Base-by-base conservation (phyloP, 1,140 invertebrate genomes). In the Eulimnadia texana region DNA sequence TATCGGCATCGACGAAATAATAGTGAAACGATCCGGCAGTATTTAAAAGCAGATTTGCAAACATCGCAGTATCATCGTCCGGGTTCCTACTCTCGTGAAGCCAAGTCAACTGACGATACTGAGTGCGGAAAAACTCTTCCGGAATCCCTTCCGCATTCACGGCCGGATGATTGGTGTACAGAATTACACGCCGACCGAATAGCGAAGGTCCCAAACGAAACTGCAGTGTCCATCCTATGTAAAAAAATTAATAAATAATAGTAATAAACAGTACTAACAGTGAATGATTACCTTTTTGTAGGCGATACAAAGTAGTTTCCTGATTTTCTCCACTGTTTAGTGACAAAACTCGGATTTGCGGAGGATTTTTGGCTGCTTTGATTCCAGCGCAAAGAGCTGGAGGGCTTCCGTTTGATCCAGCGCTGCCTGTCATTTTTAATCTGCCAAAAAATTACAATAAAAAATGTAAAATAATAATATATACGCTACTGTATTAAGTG, bases 151-250 rank as follows among this genome's bases (percentile, higher is more conserved):
- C 47, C 9, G 25, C 61, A 24, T 55, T 24, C 2, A 23, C 33
- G 13, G 49, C n/a, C 20, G 90, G 89, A 74, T 90, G 86, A 72
- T 94, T 94, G 51, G 82, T 85, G 68, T 86, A 92, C 28, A 95
- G 70, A 58, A 81, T 77, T 6, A 93, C 83, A 65, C 80, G 79
- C 24, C 81, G 78, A 0, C 89, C 89, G 68, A 90, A 80, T 28
- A 95, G 76, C 13, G 85, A 84, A n/a, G 89, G 82, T 22, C 88
- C 90, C 2, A 91, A 76, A 63, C 80, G 77, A 70, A 92, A 89
- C 64, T 88, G 82, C 24, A 93, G 69, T 55, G 74, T 74, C 78
- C 80, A 87, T 61, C 84, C 85, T 83, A 63, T n/a, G n/a, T n/a
- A n/a, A n/a, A n/a, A 10, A 58, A 80, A 55, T 10, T 50, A 61